Percentiles rank a stretch among this genome's conserved stretches.
Evolutionary conservation across 1,140 invertebrate genomes (phyloP).

Genomic region (Listronotus bonariensis): DNA sequence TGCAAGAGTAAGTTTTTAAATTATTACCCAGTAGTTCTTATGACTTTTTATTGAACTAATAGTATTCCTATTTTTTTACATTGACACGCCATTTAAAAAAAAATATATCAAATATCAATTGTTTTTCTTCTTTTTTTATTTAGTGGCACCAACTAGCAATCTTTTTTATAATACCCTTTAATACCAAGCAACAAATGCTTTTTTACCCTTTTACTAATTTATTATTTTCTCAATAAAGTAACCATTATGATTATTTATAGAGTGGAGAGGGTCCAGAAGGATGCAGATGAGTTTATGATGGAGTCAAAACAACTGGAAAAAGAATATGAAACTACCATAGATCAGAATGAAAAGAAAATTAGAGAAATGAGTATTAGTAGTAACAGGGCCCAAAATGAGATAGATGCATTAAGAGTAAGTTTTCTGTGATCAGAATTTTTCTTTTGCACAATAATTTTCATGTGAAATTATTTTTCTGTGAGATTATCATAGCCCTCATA

Average conservation of each 20-base stretch:
- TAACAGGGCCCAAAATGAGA: constrained; percentile 79
- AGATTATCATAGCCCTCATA: no score
- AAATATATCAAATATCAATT: no score
- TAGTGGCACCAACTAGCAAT: neutral
- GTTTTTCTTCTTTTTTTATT: no score
- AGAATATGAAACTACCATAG: constrained; percentile 90
- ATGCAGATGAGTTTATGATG: constrained; percentile 89
- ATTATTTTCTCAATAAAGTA: neutral
- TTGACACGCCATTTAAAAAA: no score
- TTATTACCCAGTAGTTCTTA: neutral
- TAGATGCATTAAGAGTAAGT: constrained; percentile 80
- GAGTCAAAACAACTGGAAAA: constrained; percentile 90
- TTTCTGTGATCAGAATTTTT: no score
- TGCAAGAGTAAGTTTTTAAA: constrained; percentile 57
- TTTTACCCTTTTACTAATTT: neutral
- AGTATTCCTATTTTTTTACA: no score
- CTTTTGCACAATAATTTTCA: no score
- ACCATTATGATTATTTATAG: constrained; percentile 53
- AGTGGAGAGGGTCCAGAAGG: constrained; percentile 74
- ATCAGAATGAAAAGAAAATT: constrained; percentile 87
- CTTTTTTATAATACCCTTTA: neutral
- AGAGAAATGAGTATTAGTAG: constrained; percentile 81
- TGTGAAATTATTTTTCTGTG: no score
- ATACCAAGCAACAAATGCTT: neutral
- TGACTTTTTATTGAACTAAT: neutral